Conservation (phyloP, 2,113 vertebrate genomes). For the Echinops telfairi region DNA sequence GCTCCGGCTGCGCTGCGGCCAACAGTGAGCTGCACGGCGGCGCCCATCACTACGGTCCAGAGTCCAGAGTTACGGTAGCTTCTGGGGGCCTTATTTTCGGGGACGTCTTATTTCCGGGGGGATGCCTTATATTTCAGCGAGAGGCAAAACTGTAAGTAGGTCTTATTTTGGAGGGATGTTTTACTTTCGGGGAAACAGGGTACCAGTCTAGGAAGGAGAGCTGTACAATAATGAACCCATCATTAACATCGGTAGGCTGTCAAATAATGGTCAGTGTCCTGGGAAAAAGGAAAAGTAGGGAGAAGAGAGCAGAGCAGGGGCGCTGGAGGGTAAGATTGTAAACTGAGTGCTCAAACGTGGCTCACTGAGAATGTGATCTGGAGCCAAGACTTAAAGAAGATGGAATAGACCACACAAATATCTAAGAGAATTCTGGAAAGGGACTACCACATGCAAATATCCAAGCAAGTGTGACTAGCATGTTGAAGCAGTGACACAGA, state of each 20-base stretch:
- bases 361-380: neutral
- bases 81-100: too few relatives aligned
- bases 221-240: neutral
- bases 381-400: neutral
- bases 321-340: neutral
- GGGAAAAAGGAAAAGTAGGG: neutral
- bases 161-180: too few relatives aligned
- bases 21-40: too few relatives aligned
- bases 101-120: too few relatives aligned
- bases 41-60: too few relatives aligned
- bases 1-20: too few relatives aligned
- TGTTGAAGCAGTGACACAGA: neutral
- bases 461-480: neutral
- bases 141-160: too few relatives aligned
- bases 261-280: neutral
- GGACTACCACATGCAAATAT: neutral
- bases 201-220: constrained; percentile 45
- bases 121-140: too few relatives aligned
- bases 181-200: too few relatives aligned
- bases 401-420: constrained; percentile 13
- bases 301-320: neutral
- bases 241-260: constrained; percentile 23
- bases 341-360: neutral
- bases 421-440: neutral
- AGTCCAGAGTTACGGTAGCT: too few relatives aligned